phyloP scores from a whole-genome alignment of 2,888 invertebrate genomes.

The Epinotia brunnichana region DNA sequence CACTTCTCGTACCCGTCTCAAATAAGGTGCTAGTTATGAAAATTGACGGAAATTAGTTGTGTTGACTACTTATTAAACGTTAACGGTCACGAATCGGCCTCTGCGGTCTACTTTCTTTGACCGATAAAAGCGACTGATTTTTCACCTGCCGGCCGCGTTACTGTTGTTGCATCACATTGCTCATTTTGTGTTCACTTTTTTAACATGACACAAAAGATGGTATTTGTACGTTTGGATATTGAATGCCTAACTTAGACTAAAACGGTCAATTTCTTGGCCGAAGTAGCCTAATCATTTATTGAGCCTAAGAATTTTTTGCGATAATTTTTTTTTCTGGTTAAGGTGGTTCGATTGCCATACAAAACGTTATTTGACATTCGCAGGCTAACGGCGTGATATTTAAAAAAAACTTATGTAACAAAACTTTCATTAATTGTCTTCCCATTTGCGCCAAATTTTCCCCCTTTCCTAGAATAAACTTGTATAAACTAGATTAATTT shows the following conservation, averaged over 20 bases:
- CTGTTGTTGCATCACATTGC: constrained; percentile 54
- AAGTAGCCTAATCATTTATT: neutral
- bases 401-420: too few relatives aligned
- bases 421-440: too few relatives aligned
- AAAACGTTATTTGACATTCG: too few relatives aligned
- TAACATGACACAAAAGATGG: constrained; percentile 7
- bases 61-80: constrained; percentile 48
- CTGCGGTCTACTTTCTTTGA: constrained; percentile 70
- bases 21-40: constrained; percentile 75
- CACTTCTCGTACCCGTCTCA: constrained; percentile 66
- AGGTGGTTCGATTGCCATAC: too few relatives aligned
- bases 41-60: constrained; percentile 72
- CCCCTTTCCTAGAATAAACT: too few relatives aligned
- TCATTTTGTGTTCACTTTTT: constrained; percentile 27
- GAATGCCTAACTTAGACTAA: neutral
- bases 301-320: neutral
- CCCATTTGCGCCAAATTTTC: too few relatives aligned
- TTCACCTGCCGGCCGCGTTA: constrained; percentile 52
- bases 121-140: constrained; percentile 60
- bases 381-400: too few relatives aligned
- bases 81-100: constrained; percentile 56
- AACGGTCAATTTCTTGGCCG: neutral
- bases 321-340: neutral
- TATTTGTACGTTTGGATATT: constrained; percentile 1
- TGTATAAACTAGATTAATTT: too few relatives aligned